Base-by-base conservation (phyloP, 64 coral and sea anemone genomes). In the Montipora sp. region DNA sequence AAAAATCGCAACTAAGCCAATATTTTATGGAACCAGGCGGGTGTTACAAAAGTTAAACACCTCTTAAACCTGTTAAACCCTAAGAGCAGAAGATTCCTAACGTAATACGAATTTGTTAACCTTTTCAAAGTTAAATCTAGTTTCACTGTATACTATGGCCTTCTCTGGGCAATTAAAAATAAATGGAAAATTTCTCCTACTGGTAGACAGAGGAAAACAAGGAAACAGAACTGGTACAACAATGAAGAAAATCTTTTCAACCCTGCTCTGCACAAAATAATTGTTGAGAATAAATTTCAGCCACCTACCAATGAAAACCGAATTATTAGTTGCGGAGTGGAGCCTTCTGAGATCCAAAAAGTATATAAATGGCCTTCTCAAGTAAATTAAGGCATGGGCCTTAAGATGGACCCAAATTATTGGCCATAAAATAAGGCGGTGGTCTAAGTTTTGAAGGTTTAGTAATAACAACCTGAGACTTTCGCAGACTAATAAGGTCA, bases 231-330 rank as follows among this genome's bases (percentile, higher is more conserved):
- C 45, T 78, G 76, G 76, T 78, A 78, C 46, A 2, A 78, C 44
- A 49, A 5, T 78, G 76, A 78, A 48, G 15, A 78, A 78, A 78
- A 14, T 77, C 45, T 49, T 78, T 78, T 7, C 47, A 78, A 51
- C 16, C 2, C 76, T 53, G 48, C 76, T 51, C 76, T 78, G 65
- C 65, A 68, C 65, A 68, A 68, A n/a, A 68, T 68, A 68, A 68
- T 68, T 68, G 65, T 68, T 68, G 65, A 53, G 16, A 78, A 78
- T 2, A 78, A 78, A 78, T 78, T 49, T 47, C 48, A 78, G 20
- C 76, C 76, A 78, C 76, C 76, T 16, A 78, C 46, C 76, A 51
- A 78, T 78, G 76, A 49, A 49, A 78, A 78, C 46, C 16, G 4
- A 78, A 78, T 78, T n/a, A 68, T 68, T 47, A 78, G 76, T 19